Conservation (phyloP, 2,888 invertebrate genomes). For the Noctuana brunneofusca region DNA sequence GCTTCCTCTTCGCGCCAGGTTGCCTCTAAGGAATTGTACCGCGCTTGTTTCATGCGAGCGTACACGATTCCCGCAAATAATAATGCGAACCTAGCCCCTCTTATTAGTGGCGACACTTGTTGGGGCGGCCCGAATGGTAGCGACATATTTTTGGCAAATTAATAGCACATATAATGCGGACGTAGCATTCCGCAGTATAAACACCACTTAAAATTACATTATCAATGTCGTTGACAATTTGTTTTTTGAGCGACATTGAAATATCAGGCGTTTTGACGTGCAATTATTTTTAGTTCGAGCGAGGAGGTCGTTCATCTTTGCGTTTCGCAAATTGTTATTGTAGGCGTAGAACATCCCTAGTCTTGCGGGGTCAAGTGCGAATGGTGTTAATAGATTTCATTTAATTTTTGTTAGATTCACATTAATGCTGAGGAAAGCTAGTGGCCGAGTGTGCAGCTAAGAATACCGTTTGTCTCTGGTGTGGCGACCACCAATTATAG, state of each 20-base stretch:
- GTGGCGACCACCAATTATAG: slow-evolving; percentile 93
- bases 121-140: slow-evolving; percentile 64
- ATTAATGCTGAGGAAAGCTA: slow-evolving; percentile 67
- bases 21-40: slow-evolving; percentile 57
- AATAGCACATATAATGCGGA: slow-evolving; percentile 20
- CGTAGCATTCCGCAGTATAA: slow-evolving; percentile 22
- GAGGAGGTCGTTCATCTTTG: slow-evolving; percentile 55
- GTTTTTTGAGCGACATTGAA: slow-evolving; percentile 32
- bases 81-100: slow-evolving; percentile 61
- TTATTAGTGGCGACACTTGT: slow-evolving; percentile 69
- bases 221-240: slow-evolving; percentile 32
- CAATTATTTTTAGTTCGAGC: slow-evolving; percentile 34
- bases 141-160: slow-evolving; percentile 45
- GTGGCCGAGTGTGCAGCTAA: slow-evolving; percentile 83
- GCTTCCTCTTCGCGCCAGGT: slow-evolving; percentile 57
- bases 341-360: slow-evolving; percentile 47
- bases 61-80: slow-evolving; percentile 68
- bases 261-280: slow-evolving; percentile 34
- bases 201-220: slow-evolving; percentile 25
- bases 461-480: slow-evolving; percentile 85
- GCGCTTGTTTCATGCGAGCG: slow-evolving; percentile 56
- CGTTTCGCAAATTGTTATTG: slow-evolving; percentile 42
- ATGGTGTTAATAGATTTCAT: slow-evolving; percentile 51
- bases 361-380: slow-evolving; percentile 78
- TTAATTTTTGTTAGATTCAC: slow-evolving; percentile 61